Evolutionary conservation across 2,888 invertebrate species (phyloP), one percentile per base, ranked within the genome.

Genomic region (Drosophila bunnanda): DNA sequence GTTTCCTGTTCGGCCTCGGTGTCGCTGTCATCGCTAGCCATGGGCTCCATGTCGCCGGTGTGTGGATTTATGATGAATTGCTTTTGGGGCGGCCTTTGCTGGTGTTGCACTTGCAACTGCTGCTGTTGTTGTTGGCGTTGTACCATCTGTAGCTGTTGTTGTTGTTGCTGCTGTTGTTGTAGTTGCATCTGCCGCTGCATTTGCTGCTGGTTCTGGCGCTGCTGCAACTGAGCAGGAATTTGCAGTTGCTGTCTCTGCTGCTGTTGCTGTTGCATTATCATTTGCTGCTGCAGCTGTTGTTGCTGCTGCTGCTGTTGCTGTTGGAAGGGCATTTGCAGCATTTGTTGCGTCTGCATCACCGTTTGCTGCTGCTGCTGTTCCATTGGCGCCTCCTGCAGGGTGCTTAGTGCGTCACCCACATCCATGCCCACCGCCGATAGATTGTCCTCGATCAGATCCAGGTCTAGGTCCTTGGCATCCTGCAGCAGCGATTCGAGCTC

Each of bases 41-140:
- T 96, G 4, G 96, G 95, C 88, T 97, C 97, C 88, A 98, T 93
- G 90, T 97, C 96, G 43, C 97, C 96, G 76, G 98, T 97, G 74
- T 97, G 93, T 0, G 98, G 97, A 93, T 98, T 98, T 82, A 98
- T 97, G 48, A 98, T 95, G 93, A 96, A 96, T 93, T 96, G 96
- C 56, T 91, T 87, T 95, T 94, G 91, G 4, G 66, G 71, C 50
- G 77, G 54, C 25, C 76, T 60, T 59, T 81, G 80, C 46, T 77
- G 77, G 9, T 73, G 72, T 48, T 77, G 83, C 32, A 73, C 77
- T 39, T 78, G 77, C 48, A 79, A n/a, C 46, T 68, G 69, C 15
- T 76, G 85, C 32, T 57, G 74, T 10, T 70, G 78, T 5, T 79
- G 83, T 5, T 83, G 82, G 28, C 76, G 78, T 7, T 76, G 72